Conservation (phyloP, 2,888 invertebrate species). For the Frankliniella fusca region DNA sequence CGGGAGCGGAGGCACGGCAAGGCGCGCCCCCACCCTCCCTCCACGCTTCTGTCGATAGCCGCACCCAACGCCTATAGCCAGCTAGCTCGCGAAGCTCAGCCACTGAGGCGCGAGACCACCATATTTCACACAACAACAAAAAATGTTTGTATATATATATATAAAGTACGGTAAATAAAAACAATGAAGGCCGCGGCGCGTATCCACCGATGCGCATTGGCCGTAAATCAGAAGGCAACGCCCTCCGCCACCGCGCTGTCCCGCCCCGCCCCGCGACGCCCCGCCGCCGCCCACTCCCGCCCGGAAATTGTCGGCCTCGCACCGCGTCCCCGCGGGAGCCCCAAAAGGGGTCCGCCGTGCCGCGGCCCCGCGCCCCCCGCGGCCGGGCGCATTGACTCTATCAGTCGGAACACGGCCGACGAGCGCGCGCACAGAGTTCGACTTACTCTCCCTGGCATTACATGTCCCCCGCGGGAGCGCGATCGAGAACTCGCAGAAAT, state of each 20-base stretch:
- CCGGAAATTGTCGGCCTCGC: constrained; percentile 11
- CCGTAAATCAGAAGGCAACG: constrained; percentile 24
- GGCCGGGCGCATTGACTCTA: not conserved
- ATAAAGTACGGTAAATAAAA: not conserved
- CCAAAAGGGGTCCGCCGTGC: not conserved
- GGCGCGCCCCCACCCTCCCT: not conserved
- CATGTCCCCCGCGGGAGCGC: too few relatives aligned
- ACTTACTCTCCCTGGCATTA: too few relatives aligned
- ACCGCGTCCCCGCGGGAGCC: not conserved
- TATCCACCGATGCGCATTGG: constrained; percentile 24
- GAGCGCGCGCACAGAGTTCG: not conserved
- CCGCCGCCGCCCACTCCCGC: too few relatives aligned
- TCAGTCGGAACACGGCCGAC: not conserved
- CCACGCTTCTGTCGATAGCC: not conserved
- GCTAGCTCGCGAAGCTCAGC: not conserved
- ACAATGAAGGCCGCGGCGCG: constrained; percentile 6
- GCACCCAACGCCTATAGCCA: not conserved
- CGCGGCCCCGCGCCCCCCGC: not conserved
- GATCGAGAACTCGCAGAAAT: too few relatives aligned
- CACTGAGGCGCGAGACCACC: not conserved
- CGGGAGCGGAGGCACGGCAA: not conserved
- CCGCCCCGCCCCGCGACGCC: too few relatives aligned
- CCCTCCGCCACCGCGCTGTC: not conserved
- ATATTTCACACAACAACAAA: constrained; percentile 15
- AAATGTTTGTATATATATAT: not conserved